Evolutionary conservation across 1,140 invertebrate genomes (phyloP).

Genomic region (Trichomalopsis sarcophagae): DNA sequence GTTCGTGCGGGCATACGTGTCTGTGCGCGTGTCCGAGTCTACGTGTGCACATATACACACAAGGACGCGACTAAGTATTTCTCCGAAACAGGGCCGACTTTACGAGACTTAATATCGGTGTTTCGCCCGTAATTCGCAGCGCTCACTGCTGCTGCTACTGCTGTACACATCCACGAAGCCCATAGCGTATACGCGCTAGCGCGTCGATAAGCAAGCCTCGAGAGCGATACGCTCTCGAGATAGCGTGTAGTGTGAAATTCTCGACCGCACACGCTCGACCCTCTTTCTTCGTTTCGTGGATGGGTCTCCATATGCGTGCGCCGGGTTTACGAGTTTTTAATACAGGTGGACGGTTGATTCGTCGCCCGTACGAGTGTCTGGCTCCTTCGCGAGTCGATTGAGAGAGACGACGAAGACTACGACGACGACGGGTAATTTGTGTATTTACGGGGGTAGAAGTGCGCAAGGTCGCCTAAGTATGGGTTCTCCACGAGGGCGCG

Average conservation of each 20-base stretch:
- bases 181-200: conserved; percentile 53
- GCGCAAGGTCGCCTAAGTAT: background rate
- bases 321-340: background rate
- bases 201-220: conserved; percentile 64
- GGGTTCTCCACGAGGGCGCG: background rate
- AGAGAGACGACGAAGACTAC: background rate
- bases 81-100: conserved; percentile 65
- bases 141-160: background rate
- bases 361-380: background rate
- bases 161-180: background rate
- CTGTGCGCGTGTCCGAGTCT: conserved; percentile 53
- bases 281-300: background rate
- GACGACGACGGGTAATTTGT: conserved; percentile 1
- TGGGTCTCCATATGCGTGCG: background rate
- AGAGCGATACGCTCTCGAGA: conserved; percentile 57
- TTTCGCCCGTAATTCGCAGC: conserved; percentile 67
- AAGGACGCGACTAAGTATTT: conserved; percentile 65
- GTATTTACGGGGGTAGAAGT: conserved; percentile 4
- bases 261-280: background rate
- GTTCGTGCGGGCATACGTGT: conserved; percentile 60
- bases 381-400: background rate
- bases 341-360: background rate
- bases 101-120: conserved; percentile 72
- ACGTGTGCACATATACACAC: background rate
- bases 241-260: conserved; percentile 63